Conservation (phyloP, 2,113 vertebrate species). For the Mirza zaza region DNA sequence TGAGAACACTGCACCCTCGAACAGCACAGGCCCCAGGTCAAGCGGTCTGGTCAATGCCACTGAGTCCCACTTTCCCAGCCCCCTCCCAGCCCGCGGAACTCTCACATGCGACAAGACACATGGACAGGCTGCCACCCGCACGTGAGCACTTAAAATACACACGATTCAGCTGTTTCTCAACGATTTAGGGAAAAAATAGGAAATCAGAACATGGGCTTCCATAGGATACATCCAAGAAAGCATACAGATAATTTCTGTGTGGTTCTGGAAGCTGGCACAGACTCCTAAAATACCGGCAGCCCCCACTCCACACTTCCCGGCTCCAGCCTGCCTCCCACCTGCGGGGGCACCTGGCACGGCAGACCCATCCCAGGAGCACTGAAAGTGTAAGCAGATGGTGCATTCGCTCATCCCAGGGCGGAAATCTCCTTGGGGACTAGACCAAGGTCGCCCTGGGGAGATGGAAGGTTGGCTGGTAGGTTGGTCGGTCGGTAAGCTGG, state of each 20-base stretch:
- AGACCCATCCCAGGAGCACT: not conserved
- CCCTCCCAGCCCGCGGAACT: not conserved
- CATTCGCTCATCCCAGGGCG: accelerated
- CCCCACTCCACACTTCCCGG: not conserved
- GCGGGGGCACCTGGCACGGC: not conserved
- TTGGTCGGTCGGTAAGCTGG: too few species aligned
- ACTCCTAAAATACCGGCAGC: not conserved
- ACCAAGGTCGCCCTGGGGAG: not conserved
- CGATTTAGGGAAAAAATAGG: accelerated
- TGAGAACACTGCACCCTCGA: too few species aligned
- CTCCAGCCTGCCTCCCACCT: not conserved
- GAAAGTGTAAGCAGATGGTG: not conserved
- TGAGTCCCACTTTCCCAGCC: not conserved
- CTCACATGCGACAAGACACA: not conserved
- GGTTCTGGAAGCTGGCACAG: not conserved
- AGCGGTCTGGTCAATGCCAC: not conserved
- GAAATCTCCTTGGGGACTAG: not conserved
- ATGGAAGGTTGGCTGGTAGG: not conserved
- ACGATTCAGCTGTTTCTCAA: not conserved
- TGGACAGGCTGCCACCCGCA: not conserved
- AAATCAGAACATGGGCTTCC: not conserved
- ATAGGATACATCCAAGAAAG: not conserved
- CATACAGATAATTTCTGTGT: not conserved
- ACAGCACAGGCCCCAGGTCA: not conserved
- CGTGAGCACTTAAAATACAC: not conserved